These are phyloP conservation scores for Epinotia brunnichana DNA, from an alignment of 2,888 invertebrate species.

Conservation along the genomic window DNA sequence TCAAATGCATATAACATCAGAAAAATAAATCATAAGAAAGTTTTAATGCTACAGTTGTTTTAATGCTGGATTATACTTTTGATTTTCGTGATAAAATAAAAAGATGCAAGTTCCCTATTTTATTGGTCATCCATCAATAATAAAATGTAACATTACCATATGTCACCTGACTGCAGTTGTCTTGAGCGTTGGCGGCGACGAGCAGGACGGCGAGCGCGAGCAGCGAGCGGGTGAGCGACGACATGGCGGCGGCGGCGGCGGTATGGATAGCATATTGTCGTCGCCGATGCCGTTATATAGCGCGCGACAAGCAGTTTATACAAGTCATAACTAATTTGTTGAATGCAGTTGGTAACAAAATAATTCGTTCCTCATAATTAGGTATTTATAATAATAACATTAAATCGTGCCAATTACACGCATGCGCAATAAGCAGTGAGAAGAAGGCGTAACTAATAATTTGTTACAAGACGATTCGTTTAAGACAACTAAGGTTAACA, in stretches of 20 bases:
- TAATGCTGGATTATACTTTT: too few relatives aligned
- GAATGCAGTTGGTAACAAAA: neutral
- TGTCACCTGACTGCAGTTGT: neutral
- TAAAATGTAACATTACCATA: neutral
- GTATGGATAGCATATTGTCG: neutral
- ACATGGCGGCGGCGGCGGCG: conserved; percentile 10
- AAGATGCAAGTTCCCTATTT: too few relatives aligned
- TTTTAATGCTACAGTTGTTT: too few relatives aligned
- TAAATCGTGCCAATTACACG: neutral
- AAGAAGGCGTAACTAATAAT: neutral
- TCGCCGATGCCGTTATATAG: neutral
- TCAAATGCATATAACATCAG: too few relatives aligned
- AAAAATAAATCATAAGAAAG: too few relatives aligned
- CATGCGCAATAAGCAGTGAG: neutral
- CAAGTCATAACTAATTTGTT: neutral
- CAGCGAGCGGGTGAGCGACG: conserved; percentile 3
- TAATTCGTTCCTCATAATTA: neutral
- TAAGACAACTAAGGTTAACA: too few relatives aligned
- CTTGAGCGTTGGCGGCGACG: neutral
- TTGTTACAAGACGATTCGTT: too few relatives aligned
- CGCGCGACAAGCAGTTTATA: neutral
- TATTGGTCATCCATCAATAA: too few relatives aligned
- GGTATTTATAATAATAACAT: neutral
- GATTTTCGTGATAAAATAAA: too few relatives aligned
- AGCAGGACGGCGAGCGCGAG: too few relatives aligned